Evolutionary conservation across 2,113 vertebrate genomes (phyloP), one percentile per base, ranked within the genome.

Genomic region (Fukomys damarensis): DNA sequence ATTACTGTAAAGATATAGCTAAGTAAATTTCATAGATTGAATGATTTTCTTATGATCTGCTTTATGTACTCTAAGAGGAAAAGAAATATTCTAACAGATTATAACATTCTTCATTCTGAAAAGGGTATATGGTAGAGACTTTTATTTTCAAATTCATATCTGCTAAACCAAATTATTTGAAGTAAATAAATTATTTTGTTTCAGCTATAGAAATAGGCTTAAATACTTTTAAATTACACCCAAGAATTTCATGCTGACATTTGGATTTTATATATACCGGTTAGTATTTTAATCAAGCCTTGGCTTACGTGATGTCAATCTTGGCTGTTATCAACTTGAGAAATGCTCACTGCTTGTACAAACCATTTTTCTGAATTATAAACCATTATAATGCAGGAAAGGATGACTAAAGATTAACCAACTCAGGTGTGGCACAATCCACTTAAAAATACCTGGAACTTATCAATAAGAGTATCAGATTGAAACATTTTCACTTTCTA

Each of bases 271-370:
- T 56, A 65, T 46, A 38, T 26, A 43, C n/a, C 77, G n/a, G 58
- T 22, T 83, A 43, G 87, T 93, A 89, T 88, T 96, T 93, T 83
- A 94, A 93, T 86, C 43, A 85, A 84, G 38, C 6, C 43, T 20
- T 77, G 38, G 32, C 38, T 66, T 86, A 63, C 17, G 38, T 19
- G 7, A 1, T 76, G 54, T 52, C 92, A 86, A 3, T 95, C 46
- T 77, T 82, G 58, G 9, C 41, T 93, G 41, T 90, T 68, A 93
- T 7, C 43, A 90, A 61, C 24, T 30, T 72, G 65, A 74, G 46
- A 59, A 83, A 61, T n/a, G 26, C 80, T 77, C 26, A 68, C 54
- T 86, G 38, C 38, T 66, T 87, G 32, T 96, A 46, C 43, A 80
- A 41, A 93, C n/a, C n/a, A n/a, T n/a, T n/a, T n/a, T n/a, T n/a